A percentile compares a stretch with the other conserved stretches of the same genome.
These are phyloP conservation scores for Pristis pectinata DNA, from an alignment of 2,797 vertebrate genomes.

Conservation along the genomic window DNA sequence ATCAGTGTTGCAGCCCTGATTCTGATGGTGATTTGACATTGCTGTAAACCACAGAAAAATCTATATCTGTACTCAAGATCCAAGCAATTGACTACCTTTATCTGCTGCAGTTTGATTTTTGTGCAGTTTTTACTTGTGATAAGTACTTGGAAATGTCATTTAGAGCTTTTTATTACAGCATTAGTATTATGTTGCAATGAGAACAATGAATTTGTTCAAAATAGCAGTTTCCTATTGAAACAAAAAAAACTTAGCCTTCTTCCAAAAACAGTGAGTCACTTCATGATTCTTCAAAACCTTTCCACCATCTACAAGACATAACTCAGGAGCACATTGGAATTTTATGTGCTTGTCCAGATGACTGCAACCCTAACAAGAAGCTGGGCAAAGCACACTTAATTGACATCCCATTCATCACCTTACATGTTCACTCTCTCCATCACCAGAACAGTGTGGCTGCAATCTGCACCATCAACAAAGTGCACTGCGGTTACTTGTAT, in stretches of 20 bases:
- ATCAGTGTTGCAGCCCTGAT: too few relatives aligned
- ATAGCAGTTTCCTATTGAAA: not conserved
- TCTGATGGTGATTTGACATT: not conserved
- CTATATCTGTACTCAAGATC: not conserved
- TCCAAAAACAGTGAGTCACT: not conserved
- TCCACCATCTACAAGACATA: too few relatives aligned
- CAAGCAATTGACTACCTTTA: not conserved
- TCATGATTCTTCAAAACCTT: too few relatives aligned
- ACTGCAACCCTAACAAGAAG: too few relatives aligned
- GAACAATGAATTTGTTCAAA: not conserved
- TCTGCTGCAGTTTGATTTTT: not conserved
- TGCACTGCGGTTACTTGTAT: too few relatives aligned
- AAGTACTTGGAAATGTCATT: not conserved
- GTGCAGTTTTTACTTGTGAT: not conserved
- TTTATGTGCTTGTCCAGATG: too few relatives aligned
- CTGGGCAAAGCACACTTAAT: too few relatives aligned
- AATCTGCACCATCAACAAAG: too few relatives aligned
- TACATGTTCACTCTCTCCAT: too few relatives aligned
- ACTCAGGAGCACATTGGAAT: too few relatives aligned
- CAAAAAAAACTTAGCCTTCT: not conserved
- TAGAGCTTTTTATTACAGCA: not conserved
- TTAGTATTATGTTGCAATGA: not conserved
- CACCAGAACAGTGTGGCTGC: too few relatives aligned
- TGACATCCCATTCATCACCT: too few relatives aligned
- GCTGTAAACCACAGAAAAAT: not conserved